Base-by-base conservation (phyloP, 2,888 invertebrate genomes). In the Chloroclysta siterata region DNA sequence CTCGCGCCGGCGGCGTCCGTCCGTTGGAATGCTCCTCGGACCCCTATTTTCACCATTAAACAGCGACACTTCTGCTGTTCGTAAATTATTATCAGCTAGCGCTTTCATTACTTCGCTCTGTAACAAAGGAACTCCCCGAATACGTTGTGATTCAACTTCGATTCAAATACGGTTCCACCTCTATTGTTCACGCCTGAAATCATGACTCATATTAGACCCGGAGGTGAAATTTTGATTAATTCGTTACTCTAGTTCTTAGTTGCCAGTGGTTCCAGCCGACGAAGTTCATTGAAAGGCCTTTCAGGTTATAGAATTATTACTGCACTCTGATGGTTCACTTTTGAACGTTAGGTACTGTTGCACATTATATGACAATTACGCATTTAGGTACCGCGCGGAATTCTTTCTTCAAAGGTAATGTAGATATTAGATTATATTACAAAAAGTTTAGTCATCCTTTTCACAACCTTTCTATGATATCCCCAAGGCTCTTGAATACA, bases 211-310 rank as follows among this genome's bases (percentile, higher is more conserved):
- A 89, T 90, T 90, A 88, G 84, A 85, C 85, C 84, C 78, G 76
- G 86, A 89, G 89, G 89, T 90, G 89, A 91, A 91, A 90, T 88
- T 88, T 87, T 92, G 92, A 93, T 93, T 92, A 90, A 93, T 93
- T 88, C 81, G 86, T 91, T 88, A 90, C 84, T 83, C 77, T 48
- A 82, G 85, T 87, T 88, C 90, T 81, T 81, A 78, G 85, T 81
- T 83, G 84, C 83, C 80, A 80, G 75, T 82, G 80, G 80, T 79
- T 82, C 77, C 76, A 71, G 73, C 71, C 71, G 82, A 73, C 78
- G 70, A 87, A 88, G 82, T 90, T 86, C 74, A 70, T 68, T 87
- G 84, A 87, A 89, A 84, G 81, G 85, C 80, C 60, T 70, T 74
- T 71, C 64, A 75, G 42, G 72, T 79, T 75, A 75, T 77, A 73